Evolutionary conservation across 2,113 vertebrate genomes (phyloP).

Genomic region (Protobothrops flavoviridis): DNA sequence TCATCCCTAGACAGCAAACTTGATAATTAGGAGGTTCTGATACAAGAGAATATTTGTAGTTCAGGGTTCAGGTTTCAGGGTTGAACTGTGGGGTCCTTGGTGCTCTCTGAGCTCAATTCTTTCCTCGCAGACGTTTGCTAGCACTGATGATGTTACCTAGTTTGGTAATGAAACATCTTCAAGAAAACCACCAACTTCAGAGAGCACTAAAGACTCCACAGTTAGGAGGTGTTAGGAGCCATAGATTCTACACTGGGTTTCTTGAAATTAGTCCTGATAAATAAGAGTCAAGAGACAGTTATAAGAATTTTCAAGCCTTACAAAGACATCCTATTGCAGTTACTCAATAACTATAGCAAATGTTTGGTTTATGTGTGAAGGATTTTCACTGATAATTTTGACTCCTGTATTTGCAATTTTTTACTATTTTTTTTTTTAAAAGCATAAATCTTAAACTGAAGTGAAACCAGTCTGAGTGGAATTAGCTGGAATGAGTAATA

Average conservation of each 20-base stretch:
- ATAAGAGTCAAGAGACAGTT: not conserved
- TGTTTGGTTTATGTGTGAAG: not conserved
- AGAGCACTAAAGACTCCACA: not conserved
- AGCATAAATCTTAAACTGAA: slow-evolving; percentile 9
- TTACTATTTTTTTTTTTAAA: slow-evolving; percentile 27
- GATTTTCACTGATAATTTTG: not conserved
- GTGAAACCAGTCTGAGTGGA: slow-evolving; percentile 40
- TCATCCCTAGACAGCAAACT: not conserved
- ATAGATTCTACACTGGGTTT: not conserved
- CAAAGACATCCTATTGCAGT: not conserved
- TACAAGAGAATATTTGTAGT: not conserved
- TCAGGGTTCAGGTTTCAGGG: not conserved
- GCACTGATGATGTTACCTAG: not conserved
- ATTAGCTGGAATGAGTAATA: slow-evolving; percentile 54
- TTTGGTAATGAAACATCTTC: not conserved
- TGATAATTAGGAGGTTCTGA: not conserved
- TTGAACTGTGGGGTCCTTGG: not conserved
- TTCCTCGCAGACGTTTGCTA: not conserved
- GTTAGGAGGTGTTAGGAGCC: not conserved
- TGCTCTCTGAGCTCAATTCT: not conserved
- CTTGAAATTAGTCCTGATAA: not conserved
- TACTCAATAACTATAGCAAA: not conserved
- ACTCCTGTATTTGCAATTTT: slow-evolving; percentile 41
- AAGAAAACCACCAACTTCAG: not conserved
- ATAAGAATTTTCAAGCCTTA: not conserved